phyloP scores from a whole-genome alignment of 2,888 invertebrate genomes.

The Mesoligia furuncula region DNA sequence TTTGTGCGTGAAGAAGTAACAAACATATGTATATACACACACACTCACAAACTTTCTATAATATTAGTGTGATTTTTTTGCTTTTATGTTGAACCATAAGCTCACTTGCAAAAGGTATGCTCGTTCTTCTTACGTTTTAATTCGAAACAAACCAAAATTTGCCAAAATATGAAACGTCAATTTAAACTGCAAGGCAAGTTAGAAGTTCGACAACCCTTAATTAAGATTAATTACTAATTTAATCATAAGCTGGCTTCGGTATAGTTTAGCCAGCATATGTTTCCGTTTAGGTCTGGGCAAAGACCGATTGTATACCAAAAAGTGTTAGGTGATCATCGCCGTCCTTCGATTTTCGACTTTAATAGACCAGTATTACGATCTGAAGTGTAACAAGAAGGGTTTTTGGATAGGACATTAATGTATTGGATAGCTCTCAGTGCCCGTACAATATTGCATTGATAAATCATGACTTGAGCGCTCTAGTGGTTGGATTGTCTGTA shows the following conservation, averaged over 20 bases:
- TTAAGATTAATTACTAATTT: slow-evolving; percentile 39
- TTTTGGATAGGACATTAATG: not conserved
- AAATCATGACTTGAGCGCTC: slow-evolving; percentile 57
- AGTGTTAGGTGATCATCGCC: not conserved
- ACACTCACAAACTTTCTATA: too few species aligned
- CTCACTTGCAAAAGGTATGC: not conserved
- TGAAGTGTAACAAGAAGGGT: not conserved
- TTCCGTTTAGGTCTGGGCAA: slow-evolving; percentile 42
- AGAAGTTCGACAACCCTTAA: slow-evolving; percentile 8
- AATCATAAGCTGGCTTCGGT: slow-evolving; percentile 38
- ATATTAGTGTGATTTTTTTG: not conserved
- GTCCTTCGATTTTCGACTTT: slow-evolving; percentile 20
- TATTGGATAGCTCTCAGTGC: not conserved
- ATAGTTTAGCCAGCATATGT: slow-evolving; percentile 40
- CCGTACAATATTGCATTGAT: slow-evolving; percentile 60
- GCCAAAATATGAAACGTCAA: not conserved
- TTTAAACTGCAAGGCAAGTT: not conserved
- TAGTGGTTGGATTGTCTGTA: slow-evolving; percentile 49
- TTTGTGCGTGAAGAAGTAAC: too few species aligned
- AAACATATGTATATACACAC: too few species aligned
- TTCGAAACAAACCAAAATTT: too few species aligned
- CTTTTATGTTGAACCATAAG: not conserved
- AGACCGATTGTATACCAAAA: slow-evolving; percentile 6
- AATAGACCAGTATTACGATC: not conserved
- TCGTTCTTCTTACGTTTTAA: not conserved